Conservation (phyloP, 2,888 invertebrate genomes). For the Diaphora mendica region DNA sequence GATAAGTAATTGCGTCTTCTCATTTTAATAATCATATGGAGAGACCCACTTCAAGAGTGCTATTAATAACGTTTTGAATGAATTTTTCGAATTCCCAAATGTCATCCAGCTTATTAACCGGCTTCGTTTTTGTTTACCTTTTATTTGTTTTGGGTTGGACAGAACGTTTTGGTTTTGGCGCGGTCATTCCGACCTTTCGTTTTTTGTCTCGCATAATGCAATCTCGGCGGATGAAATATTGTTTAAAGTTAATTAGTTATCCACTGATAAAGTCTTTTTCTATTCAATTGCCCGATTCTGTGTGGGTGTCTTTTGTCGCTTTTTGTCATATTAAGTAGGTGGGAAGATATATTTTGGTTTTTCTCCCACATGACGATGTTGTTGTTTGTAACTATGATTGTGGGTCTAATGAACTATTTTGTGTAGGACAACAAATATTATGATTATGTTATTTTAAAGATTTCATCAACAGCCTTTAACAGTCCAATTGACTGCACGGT, state of each 20-base stretch:
- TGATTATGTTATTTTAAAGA: not conserved
- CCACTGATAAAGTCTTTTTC: conserved; percentile 74
- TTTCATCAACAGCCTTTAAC: too few species aligned
- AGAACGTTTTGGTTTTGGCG: conserved; percentile 84
- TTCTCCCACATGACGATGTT: not conserved
- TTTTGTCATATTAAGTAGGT: conserved; percentile 23
- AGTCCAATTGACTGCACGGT: too few species aligned
- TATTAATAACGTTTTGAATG: conserved; percentile 84
- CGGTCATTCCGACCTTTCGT: conserved; percentile 82
- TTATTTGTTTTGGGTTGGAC: conserved; percentile 84
- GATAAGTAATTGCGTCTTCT: conserved; percentile 75
- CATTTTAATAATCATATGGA: conserved; percentile 77
- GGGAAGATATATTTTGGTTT: not conserved
- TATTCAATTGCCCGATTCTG: conserved; percentile 62
- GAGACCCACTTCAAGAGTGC: conserved; percentile 75
- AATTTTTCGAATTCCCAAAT: conserved; percentile 85
- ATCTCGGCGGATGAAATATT: conserved; percentile 82
- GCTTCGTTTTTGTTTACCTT: conserved; percentile 82
- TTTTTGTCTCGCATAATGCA: conserved; percentile 83
- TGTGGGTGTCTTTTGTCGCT: conserved; percentile 26
- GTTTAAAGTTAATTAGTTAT: conserved; percentile 84
- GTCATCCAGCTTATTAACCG: conserved; percentile 86
- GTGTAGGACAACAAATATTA: not conserved
- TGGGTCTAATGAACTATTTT: not conserved
- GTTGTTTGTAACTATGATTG: not conserved